phyloP scores from a whole-genome alignment of 2,888 invertebrate species.

The Aromia moschata region DNA sequence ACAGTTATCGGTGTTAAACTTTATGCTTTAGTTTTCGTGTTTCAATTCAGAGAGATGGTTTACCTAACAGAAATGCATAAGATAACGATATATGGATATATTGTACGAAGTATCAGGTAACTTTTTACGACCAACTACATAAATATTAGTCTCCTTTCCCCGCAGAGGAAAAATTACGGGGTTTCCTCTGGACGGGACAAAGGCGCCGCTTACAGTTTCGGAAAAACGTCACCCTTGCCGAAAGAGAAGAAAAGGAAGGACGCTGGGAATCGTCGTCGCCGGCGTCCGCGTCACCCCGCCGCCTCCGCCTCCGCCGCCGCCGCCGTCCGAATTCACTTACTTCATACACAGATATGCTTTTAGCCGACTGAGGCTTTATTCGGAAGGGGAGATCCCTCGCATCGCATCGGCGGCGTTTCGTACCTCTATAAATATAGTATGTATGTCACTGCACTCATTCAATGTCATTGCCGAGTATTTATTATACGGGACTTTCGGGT shows the following conservation, averaged over 20 bases:
- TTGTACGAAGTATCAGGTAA: too few relatives aligned
- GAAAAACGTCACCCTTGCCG: background rate
- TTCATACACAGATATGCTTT: conserved; percentile 63
- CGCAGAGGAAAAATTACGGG: too few relatives aligned
- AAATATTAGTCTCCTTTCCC: too few relatives aligned
- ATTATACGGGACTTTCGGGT: conserved; percentile 28
- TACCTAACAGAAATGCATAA: too few relatives aligned
- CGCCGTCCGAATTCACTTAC: conserved; percentile 62
- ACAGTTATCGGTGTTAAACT: too few relatives aligned
- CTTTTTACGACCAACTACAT: too few relatives aligned
- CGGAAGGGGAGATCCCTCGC: conserved; percentile 49
- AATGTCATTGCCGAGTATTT: conserved; percentile 31
- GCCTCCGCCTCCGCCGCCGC: too few relatives aligned
- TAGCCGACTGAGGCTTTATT: conserved; percentile 56
- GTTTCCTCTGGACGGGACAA: too few relatives aligned
- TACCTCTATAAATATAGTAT: conserved; percentile 53
- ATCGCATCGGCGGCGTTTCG: conserved; percentile 22
- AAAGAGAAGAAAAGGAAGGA: conserved; percentile 18
- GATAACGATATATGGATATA: too few relatives aligned
- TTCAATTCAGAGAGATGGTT: too few relatives aligned
- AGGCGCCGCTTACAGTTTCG: background rate
- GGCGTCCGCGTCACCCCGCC: conserved; percentile 47
- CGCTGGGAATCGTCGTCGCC: conserved; percentile 25
- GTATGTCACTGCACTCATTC: conserved; percentile 50
- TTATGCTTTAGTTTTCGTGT: too few relatives aligned